A percentile compares a stretch with the other conserved stretches of the same genome.
Conservation (phyloP, 1,140 invertebrate species). For the Camponotus floridanus region DNA sequence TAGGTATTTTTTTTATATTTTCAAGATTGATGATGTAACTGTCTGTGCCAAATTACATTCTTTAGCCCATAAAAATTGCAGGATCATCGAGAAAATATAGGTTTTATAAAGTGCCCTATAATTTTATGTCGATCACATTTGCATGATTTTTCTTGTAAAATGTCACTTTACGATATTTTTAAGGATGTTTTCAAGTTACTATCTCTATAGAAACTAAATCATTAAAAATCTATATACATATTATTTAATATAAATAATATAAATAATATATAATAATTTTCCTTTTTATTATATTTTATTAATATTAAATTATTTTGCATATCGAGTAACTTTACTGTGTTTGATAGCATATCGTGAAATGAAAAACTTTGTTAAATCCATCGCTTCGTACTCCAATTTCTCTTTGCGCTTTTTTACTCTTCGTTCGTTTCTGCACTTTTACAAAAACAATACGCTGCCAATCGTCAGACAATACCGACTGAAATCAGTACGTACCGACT, state of each 20-base stretch:
- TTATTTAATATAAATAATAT: background rate
- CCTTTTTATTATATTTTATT: background rate
- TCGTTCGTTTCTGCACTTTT: background rate
- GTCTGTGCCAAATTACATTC: constrained; percentile 72
- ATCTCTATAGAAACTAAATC: background rate
- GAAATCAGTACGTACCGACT: constrained; percentile 20
- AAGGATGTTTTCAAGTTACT: constrained; percentile 10
- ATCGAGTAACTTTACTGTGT: background rate
- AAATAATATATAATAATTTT: constrained; percentile 10
- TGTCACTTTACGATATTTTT: background rate
- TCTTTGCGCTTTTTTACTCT: background rate
- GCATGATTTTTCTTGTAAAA: constrained; percentile 29
- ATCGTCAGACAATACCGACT: constrained; percentile 8
- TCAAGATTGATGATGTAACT: constrained; percentile 62
- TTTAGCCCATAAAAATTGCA: constrained; percentile 37
- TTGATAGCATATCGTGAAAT: background rate
- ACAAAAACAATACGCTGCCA: constrained; percentile 23
- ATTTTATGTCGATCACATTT: constrained; percentile 67
- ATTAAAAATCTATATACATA: background rate
- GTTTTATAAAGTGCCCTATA: constrained; percentile 63
- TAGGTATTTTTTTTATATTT: background rate
- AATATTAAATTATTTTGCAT: constrained; percentile 17
- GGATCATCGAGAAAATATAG: constrained; percentile 38
- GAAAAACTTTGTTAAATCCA: constrained; percentile 10
- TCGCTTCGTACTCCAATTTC: background rate